Percentiles rank a stretch among this genome's conserved stretches.
Conservation (phyloP, 1,140 invertebrate genomes). For the Sitodiplosis mosellana region DNA sequence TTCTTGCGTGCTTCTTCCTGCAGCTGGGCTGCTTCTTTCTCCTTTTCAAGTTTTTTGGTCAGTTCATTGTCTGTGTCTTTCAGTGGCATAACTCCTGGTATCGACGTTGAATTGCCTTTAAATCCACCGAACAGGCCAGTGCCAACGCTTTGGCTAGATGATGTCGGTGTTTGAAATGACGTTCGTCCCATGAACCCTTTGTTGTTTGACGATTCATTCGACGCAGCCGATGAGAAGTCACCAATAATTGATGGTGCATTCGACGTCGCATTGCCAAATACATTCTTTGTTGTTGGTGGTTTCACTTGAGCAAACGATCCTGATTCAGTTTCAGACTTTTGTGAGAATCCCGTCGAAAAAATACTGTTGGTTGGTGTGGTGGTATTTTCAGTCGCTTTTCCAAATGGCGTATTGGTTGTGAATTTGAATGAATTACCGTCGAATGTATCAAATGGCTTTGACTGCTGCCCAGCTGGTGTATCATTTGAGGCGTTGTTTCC, state of each 20-base stretch:
- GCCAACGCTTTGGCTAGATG: no score
- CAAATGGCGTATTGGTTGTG: not conserved
- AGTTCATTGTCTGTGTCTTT: not conserved
- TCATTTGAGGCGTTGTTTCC: not conserved
- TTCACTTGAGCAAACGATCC: no score
- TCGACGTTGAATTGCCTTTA: not conserved
- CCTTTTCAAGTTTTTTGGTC: not conserved
- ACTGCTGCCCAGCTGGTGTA: not conserved
- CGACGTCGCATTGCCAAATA: no score
- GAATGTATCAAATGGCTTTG: not conserved
- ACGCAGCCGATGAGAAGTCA: no score
- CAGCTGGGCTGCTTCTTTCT: conserved; percentile 5
- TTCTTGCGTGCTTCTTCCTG: conserved; percentile 20
- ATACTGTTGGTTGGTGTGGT: not conserved
- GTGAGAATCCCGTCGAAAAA: no score
- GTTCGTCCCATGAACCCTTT: no score
- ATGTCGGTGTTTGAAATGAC: no score
- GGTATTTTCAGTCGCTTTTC: not conserved
- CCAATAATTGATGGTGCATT: no score
- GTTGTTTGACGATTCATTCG: no score
- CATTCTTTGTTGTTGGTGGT: no score
- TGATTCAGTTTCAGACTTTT: no score
- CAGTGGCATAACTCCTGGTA: not conserved
- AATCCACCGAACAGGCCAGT: not conserved
- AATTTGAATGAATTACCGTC: not conserved